Conservation (phyloP, 2,888 invertebrate species). For the Griposia aprilina region DNA sequence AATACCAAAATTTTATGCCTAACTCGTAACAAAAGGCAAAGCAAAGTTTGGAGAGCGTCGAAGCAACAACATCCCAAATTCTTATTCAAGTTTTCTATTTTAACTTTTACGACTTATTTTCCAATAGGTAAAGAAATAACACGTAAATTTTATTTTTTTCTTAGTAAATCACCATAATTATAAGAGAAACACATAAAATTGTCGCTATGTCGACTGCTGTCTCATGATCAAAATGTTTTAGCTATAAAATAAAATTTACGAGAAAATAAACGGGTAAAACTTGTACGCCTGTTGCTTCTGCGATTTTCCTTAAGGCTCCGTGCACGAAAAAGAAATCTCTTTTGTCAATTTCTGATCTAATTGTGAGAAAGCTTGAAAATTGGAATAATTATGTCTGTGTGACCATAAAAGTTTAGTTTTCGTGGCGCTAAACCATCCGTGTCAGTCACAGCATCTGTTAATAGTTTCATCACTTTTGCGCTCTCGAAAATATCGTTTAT, state of each 20-base stretch:
- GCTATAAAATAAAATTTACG: conserved; percentile 48
- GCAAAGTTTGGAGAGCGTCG: not conserved
- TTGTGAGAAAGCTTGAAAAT: no score
- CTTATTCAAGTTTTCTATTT: not conserved
- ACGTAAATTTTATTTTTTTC: no score
- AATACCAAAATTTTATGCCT: not conserved
- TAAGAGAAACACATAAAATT: conserved; percentile 39
- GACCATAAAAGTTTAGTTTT: no score
- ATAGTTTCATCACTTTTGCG: no score
- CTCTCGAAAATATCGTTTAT: no score
- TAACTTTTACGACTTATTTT: conserved; percentile 24
- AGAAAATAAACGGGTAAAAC: conserved; percentile 13
- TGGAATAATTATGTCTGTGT: no score
- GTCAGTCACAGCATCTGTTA: no score
- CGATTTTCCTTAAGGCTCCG: not conserved
- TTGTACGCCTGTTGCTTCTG: conserved; percentile 36
- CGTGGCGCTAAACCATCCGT: no score
- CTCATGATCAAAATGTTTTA: conserved; percentile 15
- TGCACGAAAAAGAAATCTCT: no score
- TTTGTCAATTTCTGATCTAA: no score
- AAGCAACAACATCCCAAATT: not conserved
- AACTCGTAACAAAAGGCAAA: not conserved
- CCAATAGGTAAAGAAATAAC: conserved; percentile 7
- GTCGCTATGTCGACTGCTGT: not conserved
- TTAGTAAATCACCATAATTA: conserved; percentile 32